Conservation (phyloP, 2,888 invertebrate genomes). For the Adelognathus sp. region DNA sequence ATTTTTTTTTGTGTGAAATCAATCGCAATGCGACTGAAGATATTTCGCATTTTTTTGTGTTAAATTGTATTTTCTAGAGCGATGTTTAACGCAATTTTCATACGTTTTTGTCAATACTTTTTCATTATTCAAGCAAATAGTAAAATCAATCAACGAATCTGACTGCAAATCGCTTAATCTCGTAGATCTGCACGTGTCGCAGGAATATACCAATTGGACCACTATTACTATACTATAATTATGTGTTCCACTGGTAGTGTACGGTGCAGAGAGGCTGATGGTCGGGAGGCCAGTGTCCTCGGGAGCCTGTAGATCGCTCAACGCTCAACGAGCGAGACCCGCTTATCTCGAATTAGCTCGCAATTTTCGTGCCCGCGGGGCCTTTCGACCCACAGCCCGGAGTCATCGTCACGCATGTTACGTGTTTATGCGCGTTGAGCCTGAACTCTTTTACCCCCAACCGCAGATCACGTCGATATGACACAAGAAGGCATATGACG, state of each 20-base stretch:
- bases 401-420: constrained; percentile 63
- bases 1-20: too few species aligned
- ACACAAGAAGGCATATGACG: too few species aligned
- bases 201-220: constrained; percentile 10
- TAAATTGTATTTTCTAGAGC: background rate
- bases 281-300: constrained; percentile 55
- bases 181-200: background rate
- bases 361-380: constrained; percentile 65
- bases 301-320: constrained; percentile 35
- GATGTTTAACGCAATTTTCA: background rate
- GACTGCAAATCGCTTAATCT: background rate
- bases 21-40: too few species aligned
- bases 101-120: background rate
- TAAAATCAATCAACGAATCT: background rate
- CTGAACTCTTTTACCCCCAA: constrained; percentile 19
- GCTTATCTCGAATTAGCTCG: constrained; percentile 68
- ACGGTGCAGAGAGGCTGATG: constrained; percentile 7
- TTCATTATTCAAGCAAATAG: background rate
- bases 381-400: constrained; percentile 67
- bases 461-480: background rate
- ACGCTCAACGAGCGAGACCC: constrained; percentile 25
- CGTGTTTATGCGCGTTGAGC: constrained; percentile 24
- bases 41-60: too few species aligned
- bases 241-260: constrained; percentile 5
- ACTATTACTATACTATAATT: constrained; percentile 43